phyloP scores from a whole-genome alignment of 2,113 vertebrate genomes.

The Prunella fulvescens region DNA sequence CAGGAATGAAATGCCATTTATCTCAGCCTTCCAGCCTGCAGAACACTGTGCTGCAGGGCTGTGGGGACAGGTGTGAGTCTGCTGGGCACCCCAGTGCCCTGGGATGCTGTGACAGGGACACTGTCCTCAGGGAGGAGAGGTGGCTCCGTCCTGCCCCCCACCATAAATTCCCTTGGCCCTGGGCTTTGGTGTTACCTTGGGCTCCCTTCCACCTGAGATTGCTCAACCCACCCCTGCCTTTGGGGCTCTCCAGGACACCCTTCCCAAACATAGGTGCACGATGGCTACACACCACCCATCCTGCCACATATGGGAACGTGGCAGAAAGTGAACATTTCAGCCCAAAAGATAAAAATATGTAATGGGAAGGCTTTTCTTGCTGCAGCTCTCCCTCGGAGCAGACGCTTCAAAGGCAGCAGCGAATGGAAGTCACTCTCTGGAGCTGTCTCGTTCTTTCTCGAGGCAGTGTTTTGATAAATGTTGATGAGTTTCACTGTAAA shows the following conservation, averaged over 20 bases:
- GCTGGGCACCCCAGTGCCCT: not conserved
- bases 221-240: not conserved
- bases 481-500: conserved; percentile 80
- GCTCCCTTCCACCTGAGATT: not conserved
- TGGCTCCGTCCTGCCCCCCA: not conserved
- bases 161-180: accelerated
- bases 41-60: not conserved
- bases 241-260: not conserved
- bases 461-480: conserved; percentile 78
- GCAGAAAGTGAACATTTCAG: not conserved
- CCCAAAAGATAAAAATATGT: not conserved
- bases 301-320: accelerated
- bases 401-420: conserved; percentile 45
- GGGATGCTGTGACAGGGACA: accelerated
- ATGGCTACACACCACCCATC: accelerated
- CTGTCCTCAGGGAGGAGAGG: not conserved
- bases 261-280: accelerated
- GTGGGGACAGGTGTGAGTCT: not conserved
- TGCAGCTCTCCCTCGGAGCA: conserved; percentile 29
- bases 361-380: not conserved
- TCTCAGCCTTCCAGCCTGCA: not conserved
- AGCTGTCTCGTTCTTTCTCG: conserved; percentile 64
- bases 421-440: conserved; percentile 22
- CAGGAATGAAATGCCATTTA: not conserved
- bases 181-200: accelerated